Evolutionary conservation across 1,140 invertebrate genomes (phyloP), one percentile per base, ranked within the genome.

Genomic region (Oedothorax gibbosus): DNA sequence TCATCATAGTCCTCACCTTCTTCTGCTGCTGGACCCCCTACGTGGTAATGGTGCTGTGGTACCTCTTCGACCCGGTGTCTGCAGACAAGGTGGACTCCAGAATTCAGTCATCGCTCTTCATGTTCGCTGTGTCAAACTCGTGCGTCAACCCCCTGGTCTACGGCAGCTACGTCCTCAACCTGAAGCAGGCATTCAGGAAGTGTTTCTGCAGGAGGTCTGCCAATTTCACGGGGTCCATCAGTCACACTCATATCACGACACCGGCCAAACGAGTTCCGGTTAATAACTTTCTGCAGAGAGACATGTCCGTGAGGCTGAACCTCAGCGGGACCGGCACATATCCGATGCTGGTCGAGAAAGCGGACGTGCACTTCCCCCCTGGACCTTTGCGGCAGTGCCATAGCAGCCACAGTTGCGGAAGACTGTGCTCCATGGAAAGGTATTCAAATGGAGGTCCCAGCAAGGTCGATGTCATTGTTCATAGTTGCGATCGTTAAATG

Each of bases 71-170:
- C 76, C 75, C 75, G 6, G 62, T 71, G 8, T 80, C 87, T 7
- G 88, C 88, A 11, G 75, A 87, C 2, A 60, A 83, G 20, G 91
- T 96, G 0, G 93, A 94, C 88, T 87, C 88, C n/a, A 88, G 90
- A 83, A 86, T 93, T 12, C 93, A 93, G 87, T 92, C 93, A 50
- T 90, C 90, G 14, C 88, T 94, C 12, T 94, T 94, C 88, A 91
- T 94, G 77, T 94, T 93, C 89, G 93, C 92, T 0, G 93, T 93
- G 0, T 92, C 92, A 18, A 94, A 94, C 88, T 93, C 93, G 14
- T 95, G 94, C 88, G 93, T 94, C 89, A 95, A 96, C 90, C 95
- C 95, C 0, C 89, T 96, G 35, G 94, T 96, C 7, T 96, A 96
- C 87, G 95, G 95, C 86, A 93, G 92, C 72, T 94, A 93, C 87